Base-by-base conservation (phyloP, 2,113 vertebrate genomes). In the Heptranchias perlo region DNA sequence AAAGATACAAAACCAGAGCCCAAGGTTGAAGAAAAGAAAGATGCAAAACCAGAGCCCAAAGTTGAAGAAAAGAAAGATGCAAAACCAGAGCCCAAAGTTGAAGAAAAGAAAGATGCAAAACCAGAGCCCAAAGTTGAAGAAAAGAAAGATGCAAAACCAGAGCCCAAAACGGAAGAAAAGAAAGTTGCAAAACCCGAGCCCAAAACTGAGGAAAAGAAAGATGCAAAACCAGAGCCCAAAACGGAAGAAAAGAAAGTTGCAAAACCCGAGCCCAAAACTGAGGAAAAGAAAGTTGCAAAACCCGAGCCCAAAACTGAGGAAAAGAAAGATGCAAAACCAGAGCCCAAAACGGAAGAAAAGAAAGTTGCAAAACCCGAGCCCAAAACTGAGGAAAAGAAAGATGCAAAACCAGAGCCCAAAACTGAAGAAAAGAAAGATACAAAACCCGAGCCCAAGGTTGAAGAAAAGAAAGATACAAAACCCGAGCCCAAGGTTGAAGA, bases 401-500 rank as follows among this genome's bases (percentile, higher is more conserved):
- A 97, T 6, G 25, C 96, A 69, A 97, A 96, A 65, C 96, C 97
- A 61, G 89, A n/a, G 13, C 54, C 89, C 10, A 54, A 82, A 62
- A n/a, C 18, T 23, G 39, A 96, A 58, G 96, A 62, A 28, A 96
- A 97, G 97, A 73, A 97, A 97, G 0, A 0, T 87, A 39, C 96
- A 21, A 0, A 96, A 62, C 58, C 76, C 96, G 98, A 97, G 97
- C 97, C n/a, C 96, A 97, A 96, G 96, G 96, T n/a, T 49, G 86
- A 49, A 96, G 96, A 54, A 97, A 96, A 92, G 67, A 96, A 97
- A 2, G 97, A 97, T 96, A 98, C 97, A 96, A 96, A 0, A 0
- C 97, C 97, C 0, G 96, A 96, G 94, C 1, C 96, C 96, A 0
- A 98, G 98, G 96, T 96, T 97, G 1, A 97, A 8, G 97, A 96